Evolutionary conservation across 2,888 invertebrate species (phyloP).

Genomic region (Volucella zonaria): DNA sequence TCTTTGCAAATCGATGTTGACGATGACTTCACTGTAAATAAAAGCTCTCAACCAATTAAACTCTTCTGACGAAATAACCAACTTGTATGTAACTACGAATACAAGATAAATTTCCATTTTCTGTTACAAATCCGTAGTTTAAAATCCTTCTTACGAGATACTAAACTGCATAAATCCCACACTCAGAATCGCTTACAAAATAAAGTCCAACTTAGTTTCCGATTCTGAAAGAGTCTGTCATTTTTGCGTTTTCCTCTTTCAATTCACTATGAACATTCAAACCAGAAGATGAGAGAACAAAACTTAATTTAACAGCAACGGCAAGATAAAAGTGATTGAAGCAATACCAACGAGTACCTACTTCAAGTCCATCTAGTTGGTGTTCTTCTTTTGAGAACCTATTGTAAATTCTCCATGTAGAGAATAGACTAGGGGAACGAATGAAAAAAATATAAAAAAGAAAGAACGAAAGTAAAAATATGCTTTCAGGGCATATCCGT

Average conservation of each 20-base stretch:
- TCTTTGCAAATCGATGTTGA: no score
- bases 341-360: not conserved
- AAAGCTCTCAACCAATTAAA: no score
- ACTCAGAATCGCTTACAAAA: not conserved
- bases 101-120: no score
- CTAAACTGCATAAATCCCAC: not conserved
- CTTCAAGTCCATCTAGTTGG: conserved; percentile 5
- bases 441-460: not conserved
- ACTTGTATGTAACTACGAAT: no score
- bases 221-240: conserved; percentile 6
- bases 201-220: conserved; percentile 41
- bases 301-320: conserved; percentile 57
- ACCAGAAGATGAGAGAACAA: conserved; percentile 14
- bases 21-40: no score
- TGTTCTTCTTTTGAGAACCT: conserved; percentile 19
- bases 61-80: no score
- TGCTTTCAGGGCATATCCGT: conserved; percentile 49
- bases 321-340: conserved; percentile 56
- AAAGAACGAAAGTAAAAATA: conserved; percentile 44
- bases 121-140: no score
- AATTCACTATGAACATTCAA: conserved; percentile 29
- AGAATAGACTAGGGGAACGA: no score
- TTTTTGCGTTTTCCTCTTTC: conserved; percentile 8
- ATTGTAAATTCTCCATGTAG: conserved; percentile 43
- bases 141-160: not conserved